These are phyloP conservation scores for Mayetiola destructor DNA, from an alignment of 2,888 invertebrate genomes.

Conservation along the genomic window DNA sequence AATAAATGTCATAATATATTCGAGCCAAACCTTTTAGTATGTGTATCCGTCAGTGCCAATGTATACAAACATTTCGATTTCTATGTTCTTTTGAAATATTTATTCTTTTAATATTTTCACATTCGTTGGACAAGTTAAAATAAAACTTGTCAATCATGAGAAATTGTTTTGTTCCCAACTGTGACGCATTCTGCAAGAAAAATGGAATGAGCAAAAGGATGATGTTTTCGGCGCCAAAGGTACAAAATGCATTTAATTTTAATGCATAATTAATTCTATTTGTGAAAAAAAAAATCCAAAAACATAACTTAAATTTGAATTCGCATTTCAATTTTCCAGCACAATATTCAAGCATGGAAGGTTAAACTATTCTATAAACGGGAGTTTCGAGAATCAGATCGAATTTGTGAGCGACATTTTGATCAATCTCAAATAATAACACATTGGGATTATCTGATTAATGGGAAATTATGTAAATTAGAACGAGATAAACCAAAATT, in stretches of 20 bases:
- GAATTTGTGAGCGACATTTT: conserved; percentile 26
- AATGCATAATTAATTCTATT: neutral
- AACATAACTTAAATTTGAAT: neutral
- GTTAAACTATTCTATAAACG: conserved; percentile 21
- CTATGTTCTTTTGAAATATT: too few relatives aligned
- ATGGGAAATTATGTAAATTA: conserved; percentile 24
- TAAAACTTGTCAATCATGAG: conserved; percentile 22
- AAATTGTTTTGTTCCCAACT: conserved; percentile 25
- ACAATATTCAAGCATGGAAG: conserved; percentile 23
- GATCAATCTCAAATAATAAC: conserved; percentile 21
- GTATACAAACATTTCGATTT: too few relatives aligned
- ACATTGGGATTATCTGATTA: conserved; percentile 25
- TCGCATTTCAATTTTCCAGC: conserved; percentile 20
- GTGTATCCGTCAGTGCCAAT: too few relatives aligned
- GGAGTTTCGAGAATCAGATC: conserved; percentile 22
- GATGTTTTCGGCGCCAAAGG: conserved; percentile 26
- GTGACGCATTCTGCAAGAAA: conserved; percentile 22
- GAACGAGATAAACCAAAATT: conserved; percentile 24
- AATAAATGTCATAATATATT: too few relatives aligned
- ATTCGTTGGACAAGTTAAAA: too few relatives aligned
- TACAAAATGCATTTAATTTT: conserved; percentile 9
- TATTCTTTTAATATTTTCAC: too few relatives aligned
- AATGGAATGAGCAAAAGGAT: conserved; percentile 19
- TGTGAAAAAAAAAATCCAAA: too few relatives aligned
- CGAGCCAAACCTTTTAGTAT: too few relatives aligned